These are phyloP conservation scores for Cartodere bifasciata DNA, from an alignment of 2,888 invertebrate species.

Conservation along the genomic window DNA sequence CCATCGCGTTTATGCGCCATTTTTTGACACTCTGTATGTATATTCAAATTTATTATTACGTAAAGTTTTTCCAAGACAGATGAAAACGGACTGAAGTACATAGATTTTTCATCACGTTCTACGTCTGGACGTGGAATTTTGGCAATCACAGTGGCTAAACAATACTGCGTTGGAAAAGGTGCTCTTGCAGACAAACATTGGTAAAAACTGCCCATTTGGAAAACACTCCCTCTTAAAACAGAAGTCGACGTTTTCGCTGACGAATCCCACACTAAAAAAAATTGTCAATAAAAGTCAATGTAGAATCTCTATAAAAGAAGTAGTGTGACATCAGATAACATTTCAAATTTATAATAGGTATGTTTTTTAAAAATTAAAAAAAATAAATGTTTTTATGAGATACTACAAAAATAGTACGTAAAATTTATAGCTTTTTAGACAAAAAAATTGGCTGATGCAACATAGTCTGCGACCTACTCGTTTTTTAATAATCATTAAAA, in stretches of 20 bases:
- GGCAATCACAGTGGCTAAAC: constrained; percentile 27
- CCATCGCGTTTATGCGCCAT: no score
- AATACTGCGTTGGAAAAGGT: constrained; percentile 33
- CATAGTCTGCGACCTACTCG: no score
- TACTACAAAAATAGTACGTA: no score
- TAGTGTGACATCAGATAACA: not conserved
- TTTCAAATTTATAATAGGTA: not conserved
- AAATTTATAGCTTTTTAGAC: no score
- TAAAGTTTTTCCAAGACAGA: constrained; percentile 28
- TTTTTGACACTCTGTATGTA: no score
- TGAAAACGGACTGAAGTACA: constrained; percentile 25
- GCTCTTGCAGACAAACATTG: constrained; percentile 37
- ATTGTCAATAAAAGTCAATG: constrained; percentile 4
- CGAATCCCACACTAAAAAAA: constrained; percentile 46
- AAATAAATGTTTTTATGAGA: not conserved
- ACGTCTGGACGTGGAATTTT: constrained; percentile 21
- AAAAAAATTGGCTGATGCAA: no score
- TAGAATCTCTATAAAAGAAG: not conserved
- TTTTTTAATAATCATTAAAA: no score
- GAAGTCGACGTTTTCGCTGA: constrained; percentile 45
- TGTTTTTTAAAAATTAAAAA: not conserved
- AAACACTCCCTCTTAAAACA: constrained; percentile 41
- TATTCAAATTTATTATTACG: no score
- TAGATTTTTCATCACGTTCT: constrained; percentile 23
- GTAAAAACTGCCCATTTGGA: constrained; percentile 49